Evolutionary conservation across 2,113 vertebrate genomes (phyloP), one percentile per base, ranked within the genome.

Genomic region (Scopus umbretta): DNA sequence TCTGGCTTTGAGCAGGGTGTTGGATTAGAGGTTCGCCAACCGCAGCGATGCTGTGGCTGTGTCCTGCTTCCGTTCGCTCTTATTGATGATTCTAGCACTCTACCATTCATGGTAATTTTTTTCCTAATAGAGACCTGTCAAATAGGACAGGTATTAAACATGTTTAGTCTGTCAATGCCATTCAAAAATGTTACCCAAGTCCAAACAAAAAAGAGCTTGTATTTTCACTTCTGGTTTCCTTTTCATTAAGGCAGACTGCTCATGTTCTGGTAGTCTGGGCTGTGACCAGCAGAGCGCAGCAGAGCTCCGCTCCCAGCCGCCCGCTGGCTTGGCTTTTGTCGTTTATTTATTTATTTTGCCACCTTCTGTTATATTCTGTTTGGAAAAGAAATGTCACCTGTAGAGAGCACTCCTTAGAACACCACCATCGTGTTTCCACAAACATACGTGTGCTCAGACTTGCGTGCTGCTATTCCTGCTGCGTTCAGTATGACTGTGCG

Each of bases 251-350:
- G n/a, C 26, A 5, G 4, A 6, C 42, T 26, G 58, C 75, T 4
- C 3, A 6, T 1, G n/a, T 8, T 21, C 13, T 36, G 79, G 70
- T 78, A 80, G 55, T 6, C 30, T 22, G 72, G 73, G 25, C 10
- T 55, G 3, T 15, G 7, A 17, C 67, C 98, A 90, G 97, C 93
- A 98, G 98, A 95, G 97, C 95, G 98, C 97, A 34, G 95, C 96
- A 98, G 59, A 90, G 70, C 82, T 17, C 97, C 30, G 93, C 19
- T 52, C n/a, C 49, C 50, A 18, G 84, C 55, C 26, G 20, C 72
- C 49, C 11, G 5, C 50, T 25, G 38, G 5, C 50, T 14, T 14
- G 16, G 16, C 16, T 34, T 15, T 19, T 36, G 7, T 9, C 17
- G 1, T 6, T 17, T n/a, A 2, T 20, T 50, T 52, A 6, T 38